phyloP scores from a whole-genome alignment of 2,888 invertebrate genomes.

The Oscheius sp. region DNA sequence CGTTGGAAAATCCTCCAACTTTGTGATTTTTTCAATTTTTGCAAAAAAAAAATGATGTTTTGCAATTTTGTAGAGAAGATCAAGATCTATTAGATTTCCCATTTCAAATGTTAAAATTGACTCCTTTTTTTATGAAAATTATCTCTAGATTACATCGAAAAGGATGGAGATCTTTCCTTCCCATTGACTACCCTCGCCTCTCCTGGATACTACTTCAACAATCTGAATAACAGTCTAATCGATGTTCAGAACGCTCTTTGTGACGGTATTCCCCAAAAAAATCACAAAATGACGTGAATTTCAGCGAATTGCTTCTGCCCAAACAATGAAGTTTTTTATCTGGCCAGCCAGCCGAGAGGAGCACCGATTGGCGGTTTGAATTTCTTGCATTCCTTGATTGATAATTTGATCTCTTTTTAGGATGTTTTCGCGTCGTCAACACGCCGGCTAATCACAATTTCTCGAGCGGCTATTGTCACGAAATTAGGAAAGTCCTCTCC shows the following conservation, averaged over 20 bases:
- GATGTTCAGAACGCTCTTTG: slow-evolving; percentile 8
- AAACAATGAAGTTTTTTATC: background rate
- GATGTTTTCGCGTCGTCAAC: background rate
- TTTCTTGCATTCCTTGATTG: no score
- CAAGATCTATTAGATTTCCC: no score
- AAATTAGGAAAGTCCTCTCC: background rate
- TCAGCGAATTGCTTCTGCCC: background rate
- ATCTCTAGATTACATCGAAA: background rate
- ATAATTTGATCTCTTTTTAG: no score
- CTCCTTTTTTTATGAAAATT: no score
- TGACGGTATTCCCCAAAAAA: background rate
- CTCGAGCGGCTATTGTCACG: background rate
- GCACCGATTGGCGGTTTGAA: background rate
- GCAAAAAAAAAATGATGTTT: no score
- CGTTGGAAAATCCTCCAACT: no score
- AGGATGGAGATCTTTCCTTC: background rate
- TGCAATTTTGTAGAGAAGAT: no score
- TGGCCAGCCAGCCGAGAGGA: background rate
- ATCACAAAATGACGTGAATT: background rate
- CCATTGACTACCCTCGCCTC: background rate
- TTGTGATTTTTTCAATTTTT: no score
- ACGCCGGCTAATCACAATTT: background rate
- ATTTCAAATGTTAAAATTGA: no score
- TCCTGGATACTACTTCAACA: background rate
- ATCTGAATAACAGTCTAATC: background rate